Base-by-base conservation (phyloP, 2,888 invertebrate genomes). In the Drosophila niveifrons region DNA sequence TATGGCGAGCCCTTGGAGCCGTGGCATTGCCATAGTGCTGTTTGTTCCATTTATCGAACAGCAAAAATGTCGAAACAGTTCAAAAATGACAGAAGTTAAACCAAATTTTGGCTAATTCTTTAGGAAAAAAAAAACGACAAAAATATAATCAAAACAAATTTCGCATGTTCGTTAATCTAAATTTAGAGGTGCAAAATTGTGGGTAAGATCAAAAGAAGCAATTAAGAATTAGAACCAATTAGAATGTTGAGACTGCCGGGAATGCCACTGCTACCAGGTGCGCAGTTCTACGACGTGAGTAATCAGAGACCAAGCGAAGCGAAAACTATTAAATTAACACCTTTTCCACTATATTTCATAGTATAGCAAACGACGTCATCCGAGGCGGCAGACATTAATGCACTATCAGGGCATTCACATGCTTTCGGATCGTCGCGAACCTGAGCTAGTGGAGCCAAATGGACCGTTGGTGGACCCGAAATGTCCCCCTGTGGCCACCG, bases 241-340 rank as follows among this genome's bases (percentile, higher is more conserved):
- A 72, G 51, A 61, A 94, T 94, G 94, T 83, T 94, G 63, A 93
- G 95, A 64, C 94, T 94, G 90, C 95, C 95, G 34, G 93, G 94
- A 90, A 93, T 97, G 88, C 96, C 97, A 0, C 92, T 95, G 79
- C 93, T 96, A 73, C 96, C 97, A 2, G 96, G 96, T 55, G 96
- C 94, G 88, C 94, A 94, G 39, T 94, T 95, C 90, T 93, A 94
- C 66, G 94, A 95, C 91, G 96, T 95, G 93, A 94, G 94, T 93
- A 47, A 3, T 11, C 39, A 41, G 15, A 31, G 9, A 17, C 9
- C 11, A 11, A 17, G 3, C 28, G 29, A 31, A 58, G 36, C n/a
- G 0, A 31, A 18, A 7, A 2, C 6, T 2, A 31, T 29, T 13
- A 52, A 1, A 18, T 59, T 53, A 23, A 34, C 51, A 53, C 18